phyloP scores from a whole-genome alignment of 2,888 invertebrate species.

The Tenodera sinensis region DNA sequence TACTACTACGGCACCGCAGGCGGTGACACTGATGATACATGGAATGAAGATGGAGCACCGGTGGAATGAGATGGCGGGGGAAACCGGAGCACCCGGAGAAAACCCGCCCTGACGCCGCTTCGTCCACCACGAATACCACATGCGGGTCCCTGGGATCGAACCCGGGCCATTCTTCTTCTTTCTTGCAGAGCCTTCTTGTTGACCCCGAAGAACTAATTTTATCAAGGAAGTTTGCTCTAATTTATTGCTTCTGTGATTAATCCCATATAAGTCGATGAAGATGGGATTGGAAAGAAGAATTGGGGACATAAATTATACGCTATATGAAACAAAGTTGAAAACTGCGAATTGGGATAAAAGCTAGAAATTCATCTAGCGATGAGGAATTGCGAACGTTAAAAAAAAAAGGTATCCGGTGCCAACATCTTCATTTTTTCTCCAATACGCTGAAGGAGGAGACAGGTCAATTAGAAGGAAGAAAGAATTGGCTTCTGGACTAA shows the following conservation, averaged over 20 bases:
- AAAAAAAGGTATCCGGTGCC: neutral
- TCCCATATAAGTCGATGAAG: neutral
- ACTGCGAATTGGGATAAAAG: neutral
- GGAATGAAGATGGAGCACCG: no score
- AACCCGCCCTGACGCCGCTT: no score
- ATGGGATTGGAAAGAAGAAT: neutral
- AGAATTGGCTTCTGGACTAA: neutral
- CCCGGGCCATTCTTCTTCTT: no score
- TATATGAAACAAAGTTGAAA: neutral
- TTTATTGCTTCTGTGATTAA: neutral
- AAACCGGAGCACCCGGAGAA: no score
- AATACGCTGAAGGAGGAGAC: neutral
- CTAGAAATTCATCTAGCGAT: neutral
- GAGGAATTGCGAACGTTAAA: neutral
- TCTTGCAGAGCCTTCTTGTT: neutral
- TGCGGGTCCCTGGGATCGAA: no score
- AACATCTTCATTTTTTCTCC: neutral
- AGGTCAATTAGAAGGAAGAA: slow-evolving; percentile 10
- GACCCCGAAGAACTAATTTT: neutral
- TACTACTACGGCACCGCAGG: no score
- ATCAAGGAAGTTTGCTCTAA: neutral
- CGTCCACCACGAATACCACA: no score
- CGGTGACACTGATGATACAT: no score
- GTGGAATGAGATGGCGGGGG: no score
- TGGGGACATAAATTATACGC: neutral